A percentile compares a stretch with the other conserved stretches of the same genome.
phyloP scores from a whole-genome alignment of 2,113 vertebrate species.

The Limnothrissa miodon region DNA sequence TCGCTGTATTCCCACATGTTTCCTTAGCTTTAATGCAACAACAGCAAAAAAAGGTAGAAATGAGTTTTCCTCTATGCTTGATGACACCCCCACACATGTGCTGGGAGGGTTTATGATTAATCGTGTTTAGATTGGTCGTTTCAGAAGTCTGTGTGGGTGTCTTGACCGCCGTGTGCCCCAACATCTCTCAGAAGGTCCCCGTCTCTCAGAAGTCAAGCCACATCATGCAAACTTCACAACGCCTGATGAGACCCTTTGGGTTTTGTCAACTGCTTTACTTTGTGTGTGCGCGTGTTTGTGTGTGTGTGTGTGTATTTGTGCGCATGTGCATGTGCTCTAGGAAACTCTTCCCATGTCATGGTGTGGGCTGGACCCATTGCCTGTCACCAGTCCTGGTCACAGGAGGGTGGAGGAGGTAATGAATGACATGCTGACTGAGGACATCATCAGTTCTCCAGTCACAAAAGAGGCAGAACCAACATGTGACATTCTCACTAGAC shows the following conservation, averaged over 20 bases:
- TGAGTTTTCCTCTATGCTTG: not conserved
- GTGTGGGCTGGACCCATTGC: not conserved
- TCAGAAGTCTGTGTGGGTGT: slow-evolving; percentile 9
- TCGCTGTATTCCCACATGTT: not conserved
- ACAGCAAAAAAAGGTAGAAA: not conserved
- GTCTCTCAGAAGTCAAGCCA: not conserved
- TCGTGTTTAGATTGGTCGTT: slow-evolving; percentile 11
- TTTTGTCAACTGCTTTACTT: slow-evolving; percentile 5
- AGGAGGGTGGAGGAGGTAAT: not conserved
- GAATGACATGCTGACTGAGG: not conserved
- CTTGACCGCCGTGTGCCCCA: not conserved
- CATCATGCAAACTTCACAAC: not conserved
- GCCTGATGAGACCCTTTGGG: slow-evolving; percentile 1
- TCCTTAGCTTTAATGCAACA: not conserved
- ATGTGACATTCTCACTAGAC: not conserved
- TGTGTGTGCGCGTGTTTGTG: not conserved
- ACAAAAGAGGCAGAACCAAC: not conserved
- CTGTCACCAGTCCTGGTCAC: not conserved
- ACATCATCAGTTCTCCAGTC: not conserved
- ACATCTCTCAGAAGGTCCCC: not conserved
- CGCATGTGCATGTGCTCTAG: not conserved
- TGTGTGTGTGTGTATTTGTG: no score
- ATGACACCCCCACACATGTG: not conserved
- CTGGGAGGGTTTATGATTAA: not conserved
- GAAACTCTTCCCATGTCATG: not conserved